A percentile compares a stretch with the other conserved stretches of the same genome.
phyloP scores from a whole-genome alignment of 2,797 vertebrate genomes.

The Oreortyx pictus region DNA sequence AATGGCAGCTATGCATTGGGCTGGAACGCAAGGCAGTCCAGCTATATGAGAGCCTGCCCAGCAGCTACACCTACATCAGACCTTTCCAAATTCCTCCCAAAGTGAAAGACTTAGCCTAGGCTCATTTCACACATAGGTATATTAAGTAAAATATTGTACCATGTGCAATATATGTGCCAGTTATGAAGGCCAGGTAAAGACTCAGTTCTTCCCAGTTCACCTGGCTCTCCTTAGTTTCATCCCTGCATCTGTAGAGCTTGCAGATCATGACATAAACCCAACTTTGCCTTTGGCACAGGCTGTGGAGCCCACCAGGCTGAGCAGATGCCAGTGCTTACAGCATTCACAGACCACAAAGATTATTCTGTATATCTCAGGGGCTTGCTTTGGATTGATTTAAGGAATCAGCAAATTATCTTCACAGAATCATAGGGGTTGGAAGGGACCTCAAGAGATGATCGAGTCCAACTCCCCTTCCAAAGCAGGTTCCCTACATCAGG shows the following conservation, averaged over 20 bases:
- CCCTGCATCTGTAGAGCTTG: accelerated
- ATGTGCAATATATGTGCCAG: neutral
- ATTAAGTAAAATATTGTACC: neutral
- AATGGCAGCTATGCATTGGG: neutral
- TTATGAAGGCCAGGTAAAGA: neutral
- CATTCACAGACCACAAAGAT: neutral
- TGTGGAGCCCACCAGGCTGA: neutral
- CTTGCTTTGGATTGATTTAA: neutral
- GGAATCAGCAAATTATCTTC: neutral
- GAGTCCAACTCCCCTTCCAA: too few species aligned
- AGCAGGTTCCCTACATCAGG: too few species aligned
- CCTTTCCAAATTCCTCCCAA: neutral
- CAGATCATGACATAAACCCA: neutral
- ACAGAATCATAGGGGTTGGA: too few species aligned
- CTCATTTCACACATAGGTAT: neutral
- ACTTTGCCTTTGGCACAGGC: neutral
- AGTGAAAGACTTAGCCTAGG: neutral
- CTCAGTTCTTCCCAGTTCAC: neutral
- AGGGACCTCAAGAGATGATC: too few species aligned
- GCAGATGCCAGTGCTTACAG: neutral
- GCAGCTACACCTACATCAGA: neutral
- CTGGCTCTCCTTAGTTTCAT: neutral
- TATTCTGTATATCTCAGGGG: neutral
- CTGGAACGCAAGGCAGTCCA: neutral
- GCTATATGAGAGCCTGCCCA: accelerated